A percentile compares a stretch with the other conserved stretches of the same genome.
Evolutionary conservation across 2,888 invertebrate genomes (phyloP).

Genomic region (Nephrotoma guestfalica): DNA sequence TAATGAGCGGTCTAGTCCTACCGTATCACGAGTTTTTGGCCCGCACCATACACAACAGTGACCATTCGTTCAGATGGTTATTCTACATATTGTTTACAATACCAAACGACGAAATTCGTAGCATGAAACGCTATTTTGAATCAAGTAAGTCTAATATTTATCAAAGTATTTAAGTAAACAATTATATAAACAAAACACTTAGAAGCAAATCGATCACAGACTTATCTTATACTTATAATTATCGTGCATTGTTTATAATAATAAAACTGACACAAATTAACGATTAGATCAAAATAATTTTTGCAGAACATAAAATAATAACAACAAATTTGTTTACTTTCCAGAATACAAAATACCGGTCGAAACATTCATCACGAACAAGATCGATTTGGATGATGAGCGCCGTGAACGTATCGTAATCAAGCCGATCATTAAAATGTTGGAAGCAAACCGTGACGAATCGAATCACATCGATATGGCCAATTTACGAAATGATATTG

Average conservation of each 20-base stretch:
- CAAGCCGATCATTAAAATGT: not conserved
- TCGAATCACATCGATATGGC: not conserved
- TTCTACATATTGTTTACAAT: not conserved
- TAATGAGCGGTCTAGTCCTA: not conserved
- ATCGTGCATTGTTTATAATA: not conserved
- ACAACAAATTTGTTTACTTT: not conserved
- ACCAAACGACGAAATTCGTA: not conserved
- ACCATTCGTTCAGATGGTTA: not conserved
- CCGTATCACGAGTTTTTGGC: not conserved
- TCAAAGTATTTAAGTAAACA: not conserved
- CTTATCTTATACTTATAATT: not conserved
- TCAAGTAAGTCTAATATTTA: not conserved
- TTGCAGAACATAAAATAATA: too few species aligned
- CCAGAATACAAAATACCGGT: not conserved
- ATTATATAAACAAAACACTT: not conserved
- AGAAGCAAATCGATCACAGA: not conserved
- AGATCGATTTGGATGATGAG: constrained; percentile 1
- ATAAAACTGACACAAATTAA: not conserved
- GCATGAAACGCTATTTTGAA: not conserved
- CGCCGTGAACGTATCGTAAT: not conserved
- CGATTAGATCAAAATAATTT: not conserved
- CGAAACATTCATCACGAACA: not conserved
- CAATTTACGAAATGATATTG: not conserved
- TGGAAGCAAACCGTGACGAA: not conserved
- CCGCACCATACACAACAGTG: not conserved